Base-by-base conservation (phyloP, 1,140 invertebrate species). In the Papilio dardanus region DNA sequence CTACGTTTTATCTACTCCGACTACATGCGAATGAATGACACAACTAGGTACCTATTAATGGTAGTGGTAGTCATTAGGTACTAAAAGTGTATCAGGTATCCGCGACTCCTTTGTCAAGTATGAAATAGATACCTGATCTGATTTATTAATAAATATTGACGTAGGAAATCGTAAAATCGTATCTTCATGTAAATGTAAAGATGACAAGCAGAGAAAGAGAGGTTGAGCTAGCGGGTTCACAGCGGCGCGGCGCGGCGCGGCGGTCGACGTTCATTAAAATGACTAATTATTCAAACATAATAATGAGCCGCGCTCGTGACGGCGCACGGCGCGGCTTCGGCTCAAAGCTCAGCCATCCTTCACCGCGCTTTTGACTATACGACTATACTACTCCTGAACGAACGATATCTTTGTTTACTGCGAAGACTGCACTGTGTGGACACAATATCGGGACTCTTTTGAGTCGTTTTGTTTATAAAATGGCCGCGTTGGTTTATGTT, bases 281-380 rank as follows among this genome's bases (percentile, higher is more conserved):
- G 83, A 86, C 79, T 83, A 83, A 86, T 86, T 74, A 81, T 79
- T 74, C 76, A 82, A 86, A 84, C 84, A 84, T 86, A 82, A 76
- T 86, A 86, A 86, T 83, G 80, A 84, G 77, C 77, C 79, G 74
- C 75, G 82, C 78, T 79, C 79, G 19, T 54, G 21, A 24, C 50
- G 50, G 21, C 21, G 50, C 21, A 31, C 62, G 62, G 30, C 62
- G 62, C 30, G 30, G 28, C 62, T 62, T 62, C 54, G 24, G 42
- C 19, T 46, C 42, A 46, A 46, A 46, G 42, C 42, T 46, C 42
- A 46, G n/a, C n/a, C 42, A 46, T 46, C 42, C 28, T 62, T 62
- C 54, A 12, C 28, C 28, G 24, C 21, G 21, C 21, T 12, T 30
- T 62, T 62, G 21, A 28, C 21, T 4, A 30, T 30, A 21, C n/a